A percentile compares a stretch with the other conserved stretches of the same genome.
Conservation (phyloP, 1,140 invertebrate genomes). For the Camponotus floridanus region DNA sequence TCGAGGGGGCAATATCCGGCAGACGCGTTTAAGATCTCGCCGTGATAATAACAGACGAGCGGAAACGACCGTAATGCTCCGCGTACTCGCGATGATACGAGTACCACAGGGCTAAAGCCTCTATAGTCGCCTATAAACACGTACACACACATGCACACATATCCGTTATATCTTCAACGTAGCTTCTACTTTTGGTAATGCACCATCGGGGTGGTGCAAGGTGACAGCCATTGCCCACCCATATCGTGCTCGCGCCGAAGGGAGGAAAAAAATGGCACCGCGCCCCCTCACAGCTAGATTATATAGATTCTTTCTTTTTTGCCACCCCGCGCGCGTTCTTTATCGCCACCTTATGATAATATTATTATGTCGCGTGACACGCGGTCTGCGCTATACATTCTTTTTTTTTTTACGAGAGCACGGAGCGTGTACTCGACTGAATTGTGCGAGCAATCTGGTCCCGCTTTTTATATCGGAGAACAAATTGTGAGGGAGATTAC, state of each 20-base stretch:
- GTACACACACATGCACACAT: background rate
- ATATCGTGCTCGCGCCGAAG: constrained; percentile 63
- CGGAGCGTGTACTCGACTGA: constrained; percentile 3
- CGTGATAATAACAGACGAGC: constrained; percentile 76
- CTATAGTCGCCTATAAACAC: constrained; percentile 45
- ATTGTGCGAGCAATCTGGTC: background rate
- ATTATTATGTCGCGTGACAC: constrained; percentile 66
- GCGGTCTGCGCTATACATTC: constrained; percentile 13
- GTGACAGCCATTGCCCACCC: constrained; percentile 66
- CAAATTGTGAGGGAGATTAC: no score
- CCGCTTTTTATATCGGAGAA: background rate
- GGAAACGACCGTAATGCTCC: constrained; percentile 69
- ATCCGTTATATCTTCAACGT: constrained; percentile 60
- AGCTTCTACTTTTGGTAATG: constrained; percentile 66
- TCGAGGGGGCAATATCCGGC: constrained; percentile 77
- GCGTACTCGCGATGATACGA: constrained; percentile 60
- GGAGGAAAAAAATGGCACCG: constrained; percentile 63
- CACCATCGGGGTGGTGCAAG: constrained; percentile 37
- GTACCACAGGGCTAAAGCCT: constrained; percentile 48
- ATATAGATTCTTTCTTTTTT: constrained; percentile 73
- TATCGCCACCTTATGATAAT: constrained; percentile 73
- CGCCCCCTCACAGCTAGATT: constrained; percentile 65
- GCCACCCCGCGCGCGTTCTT: constrained; percentile 55
- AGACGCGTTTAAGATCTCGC: constrained; percentile 77
- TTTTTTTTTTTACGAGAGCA: background rate